Conservation (phyloP, 2,888 invertebrate genomes). For the Sericinus montela region DNA sequence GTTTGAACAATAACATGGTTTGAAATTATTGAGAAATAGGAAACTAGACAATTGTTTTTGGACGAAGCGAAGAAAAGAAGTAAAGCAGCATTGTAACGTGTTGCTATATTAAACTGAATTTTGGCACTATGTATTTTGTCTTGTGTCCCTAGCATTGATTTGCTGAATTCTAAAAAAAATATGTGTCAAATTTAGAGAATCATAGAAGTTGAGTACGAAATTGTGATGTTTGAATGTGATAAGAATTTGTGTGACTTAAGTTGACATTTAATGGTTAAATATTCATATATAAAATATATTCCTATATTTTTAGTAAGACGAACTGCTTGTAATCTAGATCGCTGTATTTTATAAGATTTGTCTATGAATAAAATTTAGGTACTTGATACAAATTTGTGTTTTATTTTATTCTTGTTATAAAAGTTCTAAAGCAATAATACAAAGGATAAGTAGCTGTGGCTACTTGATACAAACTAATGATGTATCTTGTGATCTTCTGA, state of each 20-base stretch:
- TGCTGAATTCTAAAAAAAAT: neutral
- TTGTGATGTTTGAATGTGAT: conserved; percentile 75
- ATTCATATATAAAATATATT: conserved; percentile 27
- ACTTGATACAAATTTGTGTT: neutral
- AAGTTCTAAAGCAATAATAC: too few relatives aligned
- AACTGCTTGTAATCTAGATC: conserved; percentile 31
- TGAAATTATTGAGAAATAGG: too few relatives aligned
- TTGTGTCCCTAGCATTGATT: too few relatives aligned
- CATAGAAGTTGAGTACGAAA: conserved; percentile 17
- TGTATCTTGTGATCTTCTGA: too few relatives aligned
- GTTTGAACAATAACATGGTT: too few relatives aligned
- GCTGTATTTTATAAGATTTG: conserved; percentile 20
- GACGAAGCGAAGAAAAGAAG: too few relatives aligned
- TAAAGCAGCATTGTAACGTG: too few relatives aligned
- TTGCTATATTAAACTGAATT: too few relatives aligned
- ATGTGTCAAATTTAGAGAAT: conserved; percentile 13
- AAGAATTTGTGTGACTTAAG: conserved; percentile 42
- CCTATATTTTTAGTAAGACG: conserved; percentile 59
- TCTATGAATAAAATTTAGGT: conserved; percentile 8
- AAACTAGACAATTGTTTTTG: too few relatives aligned
- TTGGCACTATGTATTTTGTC: too few relatives aligned
- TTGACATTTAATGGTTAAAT: conserved; percentile 31
- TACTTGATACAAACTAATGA: too few relatives aligned
- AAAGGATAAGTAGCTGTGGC: too few relatives aligned
- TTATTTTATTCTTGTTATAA: neutral